Evolutionary conservation across 2,113 vertebrate genomes (phyloP).

Genomic region (Gopherus evgoodei): DNA sequence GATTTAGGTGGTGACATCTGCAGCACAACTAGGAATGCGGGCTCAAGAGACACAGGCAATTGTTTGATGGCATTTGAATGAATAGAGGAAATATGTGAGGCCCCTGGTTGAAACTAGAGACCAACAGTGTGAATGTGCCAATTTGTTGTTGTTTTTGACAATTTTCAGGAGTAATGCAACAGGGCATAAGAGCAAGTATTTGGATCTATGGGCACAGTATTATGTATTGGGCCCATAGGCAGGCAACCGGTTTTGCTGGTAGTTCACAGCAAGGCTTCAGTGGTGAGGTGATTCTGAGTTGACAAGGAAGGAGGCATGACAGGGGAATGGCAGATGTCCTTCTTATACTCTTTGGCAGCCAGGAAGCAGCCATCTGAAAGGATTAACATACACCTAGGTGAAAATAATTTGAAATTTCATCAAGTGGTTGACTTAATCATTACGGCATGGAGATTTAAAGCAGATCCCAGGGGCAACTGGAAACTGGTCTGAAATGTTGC

Average conservation of each 20-base stretch:
- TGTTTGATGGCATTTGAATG: neutral
- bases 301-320: neutral
- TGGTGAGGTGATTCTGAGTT: neutral
- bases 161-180: neutral
- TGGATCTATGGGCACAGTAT: neutral
- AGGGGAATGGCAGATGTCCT: neutral
- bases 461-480: neutral
- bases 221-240: neutral
- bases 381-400: neutral
- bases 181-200: neutral
- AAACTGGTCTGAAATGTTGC: neutral
- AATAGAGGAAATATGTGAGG: neutral
- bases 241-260: neutral
- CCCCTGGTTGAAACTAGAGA: neutral
- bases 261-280: neutral
- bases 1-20: neutral
- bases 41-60: neutral
- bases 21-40: neutral
- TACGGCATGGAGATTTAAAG: neutral
- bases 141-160: neutral
- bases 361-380: neutral
- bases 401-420: neutral
- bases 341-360: neutral
- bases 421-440: neutral
- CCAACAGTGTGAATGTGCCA: neutral